Conservation (phyloP, 2,888 invertebrate species). For the Himalopsyche japonica region DNA sequence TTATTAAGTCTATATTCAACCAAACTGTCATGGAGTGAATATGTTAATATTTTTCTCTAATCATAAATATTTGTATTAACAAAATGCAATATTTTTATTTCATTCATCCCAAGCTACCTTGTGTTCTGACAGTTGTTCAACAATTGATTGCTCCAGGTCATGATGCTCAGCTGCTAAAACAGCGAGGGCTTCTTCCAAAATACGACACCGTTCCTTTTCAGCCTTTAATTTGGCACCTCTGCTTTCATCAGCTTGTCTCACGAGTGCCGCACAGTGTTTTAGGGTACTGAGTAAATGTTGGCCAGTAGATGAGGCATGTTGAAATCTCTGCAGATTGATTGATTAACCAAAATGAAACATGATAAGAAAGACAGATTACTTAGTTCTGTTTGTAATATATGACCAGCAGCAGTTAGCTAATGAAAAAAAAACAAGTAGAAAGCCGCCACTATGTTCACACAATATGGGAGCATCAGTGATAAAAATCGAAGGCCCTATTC, state of each 20-base stretch:
- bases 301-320: constrained; percentile 62
- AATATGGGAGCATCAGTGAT: too few species aligned
- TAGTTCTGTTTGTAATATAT: background rate
- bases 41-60: too few species aligned
- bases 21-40: too few species aligned
- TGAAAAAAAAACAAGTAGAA: background rate
- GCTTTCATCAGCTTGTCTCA: constrained; percentile 66
- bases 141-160: constrained; percentile 67
- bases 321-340: constrained; percentile 51
- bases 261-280: constrained; percentile 65
- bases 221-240: constrained; percentile 53
- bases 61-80: too few species aligned
- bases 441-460: too few species aligned
- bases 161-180: constrained; percentile 70
- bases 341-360: constrained; percentile 7
- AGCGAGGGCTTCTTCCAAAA: constrained; percentile 68
- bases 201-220: constrained; percentile 63
- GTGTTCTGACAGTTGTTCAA: constrained; percentile 56
- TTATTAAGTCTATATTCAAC: too few species aligned
- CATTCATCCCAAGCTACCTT: constrained; percentile 17
- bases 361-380: background rate
- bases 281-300: constrained; percentile 61
- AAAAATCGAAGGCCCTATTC: too few species aligned
- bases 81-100: too few species aligned
- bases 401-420: background rate